These are phyloP conservation scores for Pyralis farinalis DNA, from an alignment of 2,888 invertebrate species.

Conservation along the genomic window DNA sequence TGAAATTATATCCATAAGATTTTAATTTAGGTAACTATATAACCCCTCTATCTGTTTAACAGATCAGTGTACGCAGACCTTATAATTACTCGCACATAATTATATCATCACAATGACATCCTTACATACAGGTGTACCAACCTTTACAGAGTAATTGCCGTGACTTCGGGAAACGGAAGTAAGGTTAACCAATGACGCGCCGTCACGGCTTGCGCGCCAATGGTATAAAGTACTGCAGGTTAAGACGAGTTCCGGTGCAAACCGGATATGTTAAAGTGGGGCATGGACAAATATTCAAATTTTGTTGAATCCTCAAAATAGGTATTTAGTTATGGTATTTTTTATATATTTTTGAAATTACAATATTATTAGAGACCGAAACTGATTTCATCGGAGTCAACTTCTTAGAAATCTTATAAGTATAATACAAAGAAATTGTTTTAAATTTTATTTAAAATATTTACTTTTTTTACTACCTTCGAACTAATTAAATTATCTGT, in stretches of 20 bases:
- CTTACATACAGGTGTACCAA: constrained; percentile 55
- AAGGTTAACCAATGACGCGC: constrained; percentile 47
- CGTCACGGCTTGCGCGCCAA: constrained; percentile 55
- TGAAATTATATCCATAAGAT: too few species aligned
- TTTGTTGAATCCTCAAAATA: too few species aligned
- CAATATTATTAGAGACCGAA: too few species aligned
- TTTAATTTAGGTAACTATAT: too few species aligned
- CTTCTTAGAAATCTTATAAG: too few species aligned
- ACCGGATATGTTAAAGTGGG: constrained; percentile 4
- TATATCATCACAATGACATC: constrained; percentile 20
- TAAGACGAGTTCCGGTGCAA: constrained; percentile 13
- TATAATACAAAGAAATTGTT: too few species aligned
- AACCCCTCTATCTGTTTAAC: neutral
- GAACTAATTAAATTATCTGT: too few species aligned
- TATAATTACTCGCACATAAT: constrained; percentile 10
- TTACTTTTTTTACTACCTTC: too few species aligned
- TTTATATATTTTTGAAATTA: too few species aligned
- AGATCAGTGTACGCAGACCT: neutral
- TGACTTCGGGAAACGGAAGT: constrained; percentile 73
- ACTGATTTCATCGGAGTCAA: too few species aligned
- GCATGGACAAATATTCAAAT: constrained; percentile 4
- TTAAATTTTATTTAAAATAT: too few species aligned
- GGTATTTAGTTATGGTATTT: too few species aligned
- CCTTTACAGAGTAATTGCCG: constrained; percentile 39
- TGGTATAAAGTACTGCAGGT: constrained; percentile 18